Base-by-base conservation (phyloP, 2,888 invertebrate genomes). In the Linnaemya vulpina region DNA sequence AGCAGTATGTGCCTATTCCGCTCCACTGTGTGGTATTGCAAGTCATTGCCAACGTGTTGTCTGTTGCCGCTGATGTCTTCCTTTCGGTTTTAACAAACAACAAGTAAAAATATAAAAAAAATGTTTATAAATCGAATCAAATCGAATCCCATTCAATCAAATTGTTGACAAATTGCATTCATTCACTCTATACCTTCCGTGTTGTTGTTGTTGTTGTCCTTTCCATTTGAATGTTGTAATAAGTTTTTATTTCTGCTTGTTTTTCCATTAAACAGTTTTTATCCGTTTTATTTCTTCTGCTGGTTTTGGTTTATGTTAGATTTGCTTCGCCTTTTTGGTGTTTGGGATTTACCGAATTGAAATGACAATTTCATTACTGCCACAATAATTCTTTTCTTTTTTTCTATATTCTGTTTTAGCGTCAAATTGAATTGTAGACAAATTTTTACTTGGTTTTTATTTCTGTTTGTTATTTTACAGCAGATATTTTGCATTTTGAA, bases 81-180 rank as follows among this genome's bases (percentile, higher is more conserved):
- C 35, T 60, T 40, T 70, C 40, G 65, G 58, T 46, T 63, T 43
- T 22, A 30, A 58, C 30, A 51, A 43, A 71, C 38, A 73, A n/a
- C n/a, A n/a, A n/a, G n/a, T n/a, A n/a, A n/a, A n/a, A 67, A 67
- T 5, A 30, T 3, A 30, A 30, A 30, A 67, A 67, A 58, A 77
- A 55, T 43, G 25, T 15, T 82, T 78, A 17, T 78, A 85, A 86
- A 83, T 86, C 86, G 83, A 83, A 83, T 83, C 80, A 83, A 83
- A 83, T 83, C 83, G 83, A 86, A 86, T 86, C 77, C 83, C 77
- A 81, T 86, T 81, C 80, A 86, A 83, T 84, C 83, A 84, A 84
- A 86, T 81, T 86, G 86, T 85, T 82, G 85, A 78, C 82, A 85
- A 85, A 82, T 82, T 85, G 78, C 85, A 85, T 82, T 82, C 85